Evolutionary conservation across 2,113 vertebrate species (phyloP), one percentile per base, ranked within the genome.

Genomic region (Onychostoma macrolepis): DNA sequence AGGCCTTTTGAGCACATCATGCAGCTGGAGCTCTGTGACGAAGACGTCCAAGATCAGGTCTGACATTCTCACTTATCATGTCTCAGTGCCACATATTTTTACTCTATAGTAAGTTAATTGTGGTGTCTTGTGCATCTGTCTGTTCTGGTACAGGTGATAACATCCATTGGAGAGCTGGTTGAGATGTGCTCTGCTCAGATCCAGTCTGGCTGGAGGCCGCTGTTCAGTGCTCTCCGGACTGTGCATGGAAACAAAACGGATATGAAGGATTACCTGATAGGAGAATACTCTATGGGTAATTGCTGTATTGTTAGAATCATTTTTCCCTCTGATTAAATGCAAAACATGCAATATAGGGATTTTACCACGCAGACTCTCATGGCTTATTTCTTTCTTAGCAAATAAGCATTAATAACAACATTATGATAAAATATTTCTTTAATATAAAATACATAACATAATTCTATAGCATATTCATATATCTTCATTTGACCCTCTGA

Each of bases 1-100:
- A 95, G 97, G 3, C 98, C 98, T 4, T 97, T 99, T 1, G 98
- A 99, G 89, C 97, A 96, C 58, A 98, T 99, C 89, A 99, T 99
- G 98, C 98, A 99, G 93, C 95, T 99, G 86, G 98, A 99, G 92
- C 92, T 99, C 15, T 99, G 98, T 13, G 98, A 99, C 4, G 98
- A 99, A 81, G 98, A 99, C 0, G 97, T 99, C 2, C 98, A 99
- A 91, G 98, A 99, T 91, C 98, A 99, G 98, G 98, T 96, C 83
- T 10, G 69, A 71, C 67, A 21, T 71, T 36, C 33, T 38, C 30
- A 72, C 19, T 24, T 11, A 38, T 38, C 19, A 5, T 36, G 28
- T 69, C 28, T 69, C 30, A 69, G 30, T 36, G 65, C 15, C 30
- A 4, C 30, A 1, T 69, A 19, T 36, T 69, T 19, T 33, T 33